Percentiles rank a stretch among this genome's conserved stretches.
These are phyloP conservation scores for Polypedilum vanderplanki DNA, from an alignment of 1,140 invertebrate species.

Conservation along the genomic window DNA sequence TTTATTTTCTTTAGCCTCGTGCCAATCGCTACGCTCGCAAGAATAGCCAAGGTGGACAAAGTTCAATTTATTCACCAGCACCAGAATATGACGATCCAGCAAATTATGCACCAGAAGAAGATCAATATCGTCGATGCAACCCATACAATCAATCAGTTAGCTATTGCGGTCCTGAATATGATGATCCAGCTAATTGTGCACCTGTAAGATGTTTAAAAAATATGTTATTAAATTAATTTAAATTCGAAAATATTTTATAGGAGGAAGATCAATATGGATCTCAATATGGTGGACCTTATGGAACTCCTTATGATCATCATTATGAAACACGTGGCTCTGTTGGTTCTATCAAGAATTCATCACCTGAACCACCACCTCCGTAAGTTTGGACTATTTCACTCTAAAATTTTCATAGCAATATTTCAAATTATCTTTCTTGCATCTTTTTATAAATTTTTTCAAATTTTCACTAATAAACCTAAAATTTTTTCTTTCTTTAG, in stretches of 20 bases:
- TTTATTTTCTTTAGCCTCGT: conserved; percentile 50
- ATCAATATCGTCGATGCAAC: conserved; percentile 58
- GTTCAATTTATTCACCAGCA: conserved; percentile 62
- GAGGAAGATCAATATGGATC: conserved; percentile 83
- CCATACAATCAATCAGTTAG: conserved; percentile 42
- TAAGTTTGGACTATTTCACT: conserved; percentile 46
- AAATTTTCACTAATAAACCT: too few relatives aligned
- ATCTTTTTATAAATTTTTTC: too few relatives aligned
- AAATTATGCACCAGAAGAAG: conserved; percentile 72
- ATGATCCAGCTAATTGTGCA: conserved; percentile 83
- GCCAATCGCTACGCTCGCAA: conserved; percentile 63
- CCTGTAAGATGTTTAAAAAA: conserved; percentile 40
- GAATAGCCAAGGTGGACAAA: conserved; percentile 57
- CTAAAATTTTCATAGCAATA: conserved; percentile 56
- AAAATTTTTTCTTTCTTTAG: conserved; percentile 49
- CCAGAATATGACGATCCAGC: conserved; percentile 86
- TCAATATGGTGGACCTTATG: conserved; percentile 69
- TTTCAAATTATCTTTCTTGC: too few relatives aligned
- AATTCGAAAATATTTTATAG: too few relatives aligned
- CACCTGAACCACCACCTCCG: conserved; percentile 75
- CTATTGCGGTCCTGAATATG: conserved; percentile 63
- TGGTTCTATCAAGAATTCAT: conserved; percentile 55
- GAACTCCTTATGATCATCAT: conserved; percentile 78
- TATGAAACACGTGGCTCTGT: conserved; percentile 76
- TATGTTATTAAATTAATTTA: too few relatives aligned